A percentile compares a stretch with the other conserved stretches of the same genome.
These are phyloP conservation scores for Grammomys surdaster DNA, from an alignment of 2,113 vertebrate genomes.

Conservation along the genomic window DNA sequence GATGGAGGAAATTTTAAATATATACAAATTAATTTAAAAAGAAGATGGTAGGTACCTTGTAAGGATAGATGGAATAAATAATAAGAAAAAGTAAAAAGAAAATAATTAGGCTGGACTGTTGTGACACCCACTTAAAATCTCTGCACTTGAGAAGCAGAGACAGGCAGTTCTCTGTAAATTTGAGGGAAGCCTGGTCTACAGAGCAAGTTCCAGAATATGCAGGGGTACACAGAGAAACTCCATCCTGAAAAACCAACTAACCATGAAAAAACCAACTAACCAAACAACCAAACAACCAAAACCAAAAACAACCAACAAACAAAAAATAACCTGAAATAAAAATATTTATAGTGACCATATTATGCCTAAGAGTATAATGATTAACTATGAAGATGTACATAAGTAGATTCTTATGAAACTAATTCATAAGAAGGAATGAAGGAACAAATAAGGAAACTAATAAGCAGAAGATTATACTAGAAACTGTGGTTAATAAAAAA, in stretches of 20 bases:
- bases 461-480: too few relatives aligned
- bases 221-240: not conserved
- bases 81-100: not conserved
- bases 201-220: not conserved
- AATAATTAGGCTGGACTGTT: not conserved
- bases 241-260: not conserved
- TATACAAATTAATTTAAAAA: not conserved
- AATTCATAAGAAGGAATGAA: not conserved
- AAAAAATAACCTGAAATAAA: not conserved
- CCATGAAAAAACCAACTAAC: too few relatives aligned
- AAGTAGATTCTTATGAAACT: not conserved
- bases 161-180: not conserved
- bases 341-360: not conserved
- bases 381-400: not conserved
- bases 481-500: not conserved
- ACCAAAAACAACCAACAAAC: not conserved
- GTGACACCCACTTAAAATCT: not conserved
- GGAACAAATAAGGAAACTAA: not conserved
- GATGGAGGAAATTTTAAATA: not conserved
- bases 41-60: not conserved
- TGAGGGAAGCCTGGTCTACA: not conserved
- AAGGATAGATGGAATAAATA: not conserved
- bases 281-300: not conserved
- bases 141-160: not conserved
- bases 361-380: not conserved